A percentile compares a stretch with the other conserved stretches of the same genome.
phyloP scores from a whole-genome alignment of 2,888 invertebrate species.

The Diarsia mendica region DNA sequence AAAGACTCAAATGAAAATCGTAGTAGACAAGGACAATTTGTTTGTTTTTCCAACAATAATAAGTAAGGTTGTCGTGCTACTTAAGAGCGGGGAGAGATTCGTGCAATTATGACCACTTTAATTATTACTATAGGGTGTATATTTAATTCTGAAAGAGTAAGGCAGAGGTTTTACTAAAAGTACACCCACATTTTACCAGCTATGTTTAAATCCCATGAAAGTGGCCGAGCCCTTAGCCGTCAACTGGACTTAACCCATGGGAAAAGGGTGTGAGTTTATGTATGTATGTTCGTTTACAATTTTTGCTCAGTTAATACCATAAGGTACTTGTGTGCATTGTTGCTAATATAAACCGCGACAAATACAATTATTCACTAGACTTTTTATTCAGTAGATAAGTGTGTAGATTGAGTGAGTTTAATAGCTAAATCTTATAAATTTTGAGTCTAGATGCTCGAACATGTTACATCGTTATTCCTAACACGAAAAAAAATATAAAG shows the following conservation, averaged over 20 bases:
- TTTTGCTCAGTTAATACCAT: too few relatives aligned
- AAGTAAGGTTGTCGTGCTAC: conserved; percentile 28
- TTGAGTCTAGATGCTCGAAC: not conserved
- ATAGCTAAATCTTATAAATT: not conserved
- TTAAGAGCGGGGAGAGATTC: not conserved
- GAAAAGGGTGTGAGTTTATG: too few relatives aligned
- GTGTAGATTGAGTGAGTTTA: not conserved
- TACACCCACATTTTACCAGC: not conserved
- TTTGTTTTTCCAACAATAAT: conserved; percentile 57
- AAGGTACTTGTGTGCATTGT: too few relatives aligned
- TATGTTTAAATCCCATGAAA: not conserved
- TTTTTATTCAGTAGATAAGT: not conserved
- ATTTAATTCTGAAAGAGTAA: not conserved
- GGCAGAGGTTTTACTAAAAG: not conserved
- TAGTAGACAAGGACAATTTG: conserved; percentile 66
- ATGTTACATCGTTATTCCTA: conserved; percentile 1
- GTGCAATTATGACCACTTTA: not conserved
- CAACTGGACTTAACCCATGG: not conserved
- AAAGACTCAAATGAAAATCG: conserved; percentile 57
- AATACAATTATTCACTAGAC: not conserved
- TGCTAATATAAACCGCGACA: not conserved
- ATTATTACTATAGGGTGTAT: not conserved
- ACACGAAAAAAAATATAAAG: not conserved
- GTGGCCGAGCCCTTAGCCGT: not conserved
- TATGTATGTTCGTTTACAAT: too few relatives aligned